Evolutionary conservation across 2,797 vertebrate genomes (phyloP).

Genomic region (Pitangus sulphuratus): DNA sequence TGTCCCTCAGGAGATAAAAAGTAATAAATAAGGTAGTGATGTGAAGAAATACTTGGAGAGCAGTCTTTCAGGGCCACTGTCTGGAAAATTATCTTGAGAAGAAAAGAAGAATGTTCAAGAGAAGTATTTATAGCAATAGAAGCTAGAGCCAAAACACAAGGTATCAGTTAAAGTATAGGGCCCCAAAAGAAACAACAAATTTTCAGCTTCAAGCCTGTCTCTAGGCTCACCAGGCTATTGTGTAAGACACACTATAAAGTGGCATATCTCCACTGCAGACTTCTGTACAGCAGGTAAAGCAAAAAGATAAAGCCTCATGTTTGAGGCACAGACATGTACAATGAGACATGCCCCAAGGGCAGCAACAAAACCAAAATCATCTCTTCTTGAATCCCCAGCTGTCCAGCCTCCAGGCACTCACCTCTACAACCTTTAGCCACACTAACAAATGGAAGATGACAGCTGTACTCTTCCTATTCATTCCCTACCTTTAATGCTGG

Average conservation of each 20-base stretch:
- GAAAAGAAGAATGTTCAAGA: background rate
- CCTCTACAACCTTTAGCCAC: constrained; percentile 6
- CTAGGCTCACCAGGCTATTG: background rate
- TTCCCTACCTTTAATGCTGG: background rate
- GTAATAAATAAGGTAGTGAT: background rate
- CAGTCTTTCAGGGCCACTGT: background rate
- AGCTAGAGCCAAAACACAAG: background rate
- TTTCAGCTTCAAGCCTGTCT: background rate
- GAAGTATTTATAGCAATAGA: background rate
- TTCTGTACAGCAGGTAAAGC: background rate
- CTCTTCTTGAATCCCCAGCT: constrained; percentile 7
- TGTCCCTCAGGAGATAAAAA: background rate
- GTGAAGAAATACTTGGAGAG: background rate
- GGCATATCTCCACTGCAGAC: background rate
- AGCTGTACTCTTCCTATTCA: background rate
- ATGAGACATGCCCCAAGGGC: background rate
- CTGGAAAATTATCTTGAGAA: accelerated
- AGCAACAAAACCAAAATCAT: background rate
- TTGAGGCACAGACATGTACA: background rate
- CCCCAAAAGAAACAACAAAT: background rate
- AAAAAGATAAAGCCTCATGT: background rate
- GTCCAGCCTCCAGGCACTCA: constrained; percentile 26
- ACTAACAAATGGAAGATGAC: constrained; percentile 13
- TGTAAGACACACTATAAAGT: background rate
- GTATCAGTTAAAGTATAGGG: background rate